Evolutionary conservation across 2,888 invertebrate genomes (phyloP).

Genomic region (Papilio protenor): DNA sequence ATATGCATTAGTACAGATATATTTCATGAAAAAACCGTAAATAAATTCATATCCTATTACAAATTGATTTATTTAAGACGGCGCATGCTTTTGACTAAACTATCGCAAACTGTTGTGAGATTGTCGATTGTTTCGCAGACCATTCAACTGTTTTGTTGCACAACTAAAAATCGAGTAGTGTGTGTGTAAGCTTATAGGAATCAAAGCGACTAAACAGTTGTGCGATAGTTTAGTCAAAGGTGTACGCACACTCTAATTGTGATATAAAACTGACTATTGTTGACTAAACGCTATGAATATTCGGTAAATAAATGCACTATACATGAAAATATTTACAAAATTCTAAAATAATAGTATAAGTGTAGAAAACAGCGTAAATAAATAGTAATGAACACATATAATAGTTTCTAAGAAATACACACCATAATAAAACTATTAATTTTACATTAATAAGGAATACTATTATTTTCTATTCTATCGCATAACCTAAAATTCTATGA

Average conservation of each 20-base stretch:
- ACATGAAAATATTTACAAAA: slow-evolving; percentile 78
- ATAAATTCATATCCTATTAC: slow-evolving; percentile 45
- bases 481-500: slow-evolving; percentile 56
- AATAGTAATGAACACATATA: slow-evolving; percentile 68
- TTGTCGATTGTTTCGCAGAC: no score
- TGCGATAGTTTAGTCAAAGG: no score
- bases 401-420: slow-evolving; percentile 60
- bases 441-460: slow-evolving; percentile 67
- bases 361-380: slow-evolving; percentile 66
- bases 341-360: slow-evolving; percentile 58
- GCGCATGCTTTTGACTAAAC: no score
- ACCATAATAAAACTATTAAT: slow-evolving; percentile 55
- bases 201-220: no score
- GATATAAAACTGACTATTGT: slow-evolving; percentile 61
- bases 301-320: slow-evolving; percentile 80
- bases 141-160: no score
- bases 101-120: no score
- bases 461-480: slow-evolving; percentile 66
- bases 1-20: slow-evolving; percentile 76
- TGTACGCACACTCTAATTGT: slow-evolving; percentile 52
- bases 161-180: no score
- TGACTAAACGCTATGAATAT: slow-evolving; percentile 66
- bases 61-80: slow-evolving; percentile 31
- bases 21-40: slow-evolving; percentile 51
- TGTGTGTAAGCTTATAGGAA: no score